Evolutionary conservation across 2,888 invertebrate genomes (phyloP).

Genomic region (Acanthosepion lycidas): DNA sequence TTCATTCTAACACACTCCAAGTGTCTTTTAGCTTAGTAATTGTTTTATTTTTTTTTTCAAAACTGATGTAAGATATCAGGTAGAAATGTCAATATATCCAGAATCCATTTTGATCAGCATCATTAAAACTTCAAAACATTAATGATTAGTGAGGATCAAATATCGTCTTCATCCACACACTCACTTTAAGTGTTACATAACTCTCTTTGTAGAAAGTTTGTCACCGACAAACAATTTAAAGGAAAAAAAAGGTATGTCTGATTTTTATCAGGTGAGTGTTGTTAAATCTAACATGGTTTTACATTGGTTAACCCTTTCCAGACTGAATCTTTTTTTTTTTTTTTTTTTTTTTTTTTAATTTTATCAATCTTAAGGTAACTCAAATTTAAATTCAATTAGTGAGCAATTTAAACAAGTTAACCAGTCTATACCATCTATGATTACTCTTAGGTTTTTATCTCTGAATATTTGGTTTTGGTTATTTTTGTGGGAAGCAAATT

Average conservation of each 20-base stretch:
- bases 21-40: too few relatives aligned
- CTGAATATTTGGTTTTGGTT: too few relatives aligned
- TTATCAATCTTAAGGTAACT: too few relatives aligned
- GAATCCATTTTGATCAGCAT: neutral
- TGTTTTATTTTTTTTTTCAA: neutral
- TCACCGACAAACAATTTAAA: neutral
- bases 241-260: slow-evolving; percentile 3
- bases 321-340: too few relatives aligned
- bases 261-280: neutral
- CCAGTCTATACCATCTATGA: too few relatives aligned
- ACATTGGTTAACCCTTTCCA: neutral
- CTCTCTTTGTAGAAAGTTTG: neutral
- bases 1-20: neutral
- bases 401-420: too few relatives aligned
- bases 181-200: neutral
- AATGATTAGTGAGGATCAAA: neutral
- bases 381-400: too few relatives aligned
- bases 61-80: neutral
- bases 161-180: neutral
- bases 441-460: too few relatives aligned
- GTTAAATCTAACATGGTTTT: neutral
- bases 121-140: neutral
- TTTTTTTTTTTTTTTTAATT: too few relatives aligned
- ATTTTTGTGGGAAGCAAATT: too few relatives aligned
- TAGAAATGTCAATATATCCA: neutral